Conservation (phyloP, 2,888 invertebrate genomes). For the Stictocephala bisonia region DNA sequence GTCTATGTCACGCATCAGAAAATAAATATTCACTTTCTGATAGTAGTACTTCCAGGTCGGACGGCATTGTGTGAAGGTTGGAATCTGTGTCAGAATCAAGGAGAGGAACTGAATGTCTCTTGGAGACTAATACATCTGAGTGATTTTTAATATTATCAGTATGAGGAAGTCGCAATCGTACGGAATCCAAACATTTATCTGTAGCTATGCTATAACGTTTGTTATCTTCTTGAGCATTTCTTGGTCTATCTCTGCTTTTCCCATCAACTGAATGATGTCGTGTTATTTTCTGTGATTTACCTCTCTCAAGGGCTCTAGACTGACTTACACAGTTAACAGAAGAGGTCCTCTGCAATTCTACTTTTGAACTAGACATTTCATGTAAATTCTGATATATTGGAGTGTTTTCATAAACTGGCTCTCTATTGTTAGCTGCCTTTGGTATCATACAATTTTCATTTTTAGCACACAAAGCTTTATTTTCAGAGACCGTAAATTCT, state of each 20-base stretch:
- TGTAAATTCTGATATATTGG: conserved; percentile 40
- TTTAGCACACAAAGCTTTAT: conserved; percentile 27
- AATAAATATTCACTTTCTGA: conserved; percentile 58
- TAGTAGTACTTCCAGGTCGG: conserved; percentile 71
- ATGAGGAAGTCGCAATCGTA: conserved; percentile 55
- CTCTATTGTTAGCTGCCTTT: conserved; percentile 30
- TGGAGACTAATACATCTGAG: conserved; percentile 26
- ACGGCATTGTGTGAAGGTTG: conserved; percentile 72
- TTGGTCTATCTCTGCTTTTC: conserved; percentile 4
- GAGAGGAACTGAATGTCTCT: conserved; percentile 42
- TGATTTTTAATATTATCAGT: conserved; percentile 47
- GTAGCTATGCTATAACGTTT: conserved; percentile 31
- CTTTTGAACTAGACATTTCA: conserved; percentile 28
- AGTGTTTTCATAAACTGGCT: conserved; percentile 53
- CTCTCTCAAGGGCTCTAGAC: conserved; percentile 55
- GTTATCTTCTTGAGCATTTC: background rate
- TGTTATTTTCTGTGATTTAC: conserved; percentile 46
- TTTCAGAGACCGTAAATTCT: background rate
- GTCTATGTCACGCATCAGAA: conserved; percentile 53
- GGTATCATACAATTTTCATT: conserved; percentile 22
- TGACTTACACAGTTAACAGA: conserved; percentile 57
- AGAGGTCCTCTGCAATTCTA: conserved; percentile 58
- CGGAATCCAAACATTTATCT: conserved; percentile 48
- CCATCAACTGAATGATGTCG: conserved; percentile 45
- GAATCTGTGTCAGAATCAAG: conserved; percentile 66